These are phyloP conservation scores for Dinomys branickii DNA, from an alignment of 2,113 vertebrate species.

Conservation along the genomic window DNA sequence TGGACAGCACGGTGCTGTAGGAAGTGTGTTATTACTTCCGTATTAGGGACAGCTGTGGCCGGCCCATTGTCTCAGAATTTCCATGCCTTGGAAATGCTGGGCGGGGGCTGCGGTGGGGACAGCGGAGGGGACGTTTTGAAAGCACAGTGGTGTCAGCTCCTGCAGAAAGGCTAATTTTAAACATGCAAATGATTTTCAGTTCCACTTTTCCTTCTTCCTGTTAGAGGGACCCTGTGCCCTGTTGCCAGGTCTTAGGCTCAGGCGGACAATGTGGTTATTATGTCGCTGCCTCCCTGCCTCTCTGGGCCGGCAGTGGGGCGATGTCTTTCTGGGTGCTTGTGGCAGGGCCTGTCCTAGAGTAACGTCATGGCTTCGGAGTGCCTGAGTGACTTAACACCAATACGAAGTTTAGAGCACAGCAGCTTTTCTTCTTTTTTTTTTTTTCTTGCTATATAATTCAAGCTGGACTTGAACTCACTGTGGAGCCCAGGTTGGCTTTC, in stretches of 20 bases:
- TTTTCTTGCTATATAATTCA: background rate
- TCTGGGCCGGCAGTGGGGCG: background rate
- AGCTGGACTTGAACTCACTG: background rate
- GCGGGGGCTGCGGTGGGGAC: background rate
- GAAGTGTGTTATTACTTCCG: slow-evolving; percentile 82
- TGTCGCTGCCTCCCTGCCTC: slow-evolving; percentile 34
- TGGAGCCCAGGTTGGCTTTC: background rate
- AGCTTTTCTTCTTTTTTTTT: background rate
- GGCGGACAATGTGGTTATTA: slow-evolving; percentile 56
- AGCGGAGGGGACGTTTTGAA: slow-evolving; percentile 58
- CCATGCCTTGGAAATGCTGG: slow-evolving; percentile 79
- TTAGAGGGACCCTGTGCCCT: slow-evolving; percentile 68
- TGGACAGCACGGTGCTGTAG: slow-evolving; percentile 67
- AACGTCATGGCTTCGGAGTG: background rate
- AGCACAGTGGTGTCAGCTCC: slow-evolving; percentile 61
- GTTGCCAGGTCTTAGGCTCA: slow-evolving; percentile 56
- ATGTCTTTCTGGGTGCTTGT: slow-evolving; percentile 25
- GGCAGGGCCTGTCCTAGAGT: background rate
- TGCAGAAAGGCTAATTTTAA: slow-evolving; percentile 77
- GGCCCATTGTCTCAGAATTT: slow-evolving; percentile 82
- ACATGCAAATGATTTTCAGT: slow-evolving; percentile 81
- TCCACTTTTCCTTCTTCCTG: slow-evolving; percentile 80
- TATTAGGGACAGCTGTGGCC: slow-evolving; percentile 73
- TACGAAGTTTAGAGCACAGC: background rate
- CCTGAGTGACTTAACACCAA: background rate